Conservation (phyloP, 2,888 invertebrate genomes). For the Sesia apiformis region DNA sequence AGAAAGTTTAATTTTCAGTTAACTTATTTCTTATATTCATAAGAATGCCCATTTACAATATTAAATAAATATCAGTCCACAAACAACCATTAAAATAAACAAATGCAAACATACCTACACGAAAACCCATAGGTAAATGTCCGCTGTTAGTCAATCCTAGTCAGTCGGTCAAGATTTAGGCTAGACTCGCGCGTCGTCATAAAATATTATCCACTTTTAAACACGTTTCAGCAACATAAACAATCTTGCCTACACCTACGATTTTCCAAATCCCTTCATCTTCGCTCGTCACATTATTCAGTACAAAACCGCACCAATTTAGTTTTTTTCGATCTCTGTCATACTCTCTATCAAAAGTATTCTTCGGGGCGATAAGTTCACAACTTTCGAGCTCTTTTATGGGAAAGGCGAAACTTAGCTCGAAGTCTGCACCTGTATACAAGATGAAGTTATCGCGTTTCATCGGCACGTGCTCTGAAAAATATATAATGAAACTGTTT, state of each 20-base stretch:
- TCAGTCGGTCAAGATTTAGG: too few species aligned
- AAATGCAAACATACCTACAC: too few species aligned
- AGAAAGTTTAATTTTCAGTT: too few species aligned
- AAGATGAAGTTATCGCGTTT: conserved; percentile 11
- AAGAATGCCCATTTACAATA: too few species aligned
- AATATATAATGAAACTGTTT: not conserved
- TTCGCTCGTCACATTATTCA: conserved; percentile 33
- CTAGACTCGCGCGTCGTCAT: too few species aligned
- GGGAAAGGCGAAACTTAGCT: conserved; percentile 35
- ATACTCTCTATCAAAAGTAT: conserved; percentile 40
- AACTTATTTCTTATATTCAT: too few species aligned
- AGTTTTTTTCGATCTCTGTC: conserved; percentile 20
- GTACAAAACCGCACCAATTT: conserved; percentile 31
- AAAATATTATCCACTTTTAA: too few species aligned
- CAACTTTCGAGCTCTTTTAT: conserved; percentile 34
- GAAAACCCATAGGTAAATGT: too few species aligned
- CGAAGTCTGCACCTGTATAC: conserved; percentile 28
- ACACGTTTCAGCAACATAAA: conserved; percentile 17
- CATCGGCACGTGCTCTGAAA: conserved; percentile 38
- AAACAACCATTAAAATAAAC: too few species aligned
- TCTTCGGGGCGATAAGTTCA: conserved; percentile 32
- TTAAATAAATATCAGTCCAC: too few species aligned
- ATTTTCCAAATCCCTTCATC: conserved; percentile 49
- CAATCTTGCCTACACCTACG: conserved; percentile 40
- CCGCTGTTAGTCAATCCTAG: too few species aligned